Conservation (phyloP, 2,113 vertebrate genomes). For the Ceyx margarethae region DNA sequence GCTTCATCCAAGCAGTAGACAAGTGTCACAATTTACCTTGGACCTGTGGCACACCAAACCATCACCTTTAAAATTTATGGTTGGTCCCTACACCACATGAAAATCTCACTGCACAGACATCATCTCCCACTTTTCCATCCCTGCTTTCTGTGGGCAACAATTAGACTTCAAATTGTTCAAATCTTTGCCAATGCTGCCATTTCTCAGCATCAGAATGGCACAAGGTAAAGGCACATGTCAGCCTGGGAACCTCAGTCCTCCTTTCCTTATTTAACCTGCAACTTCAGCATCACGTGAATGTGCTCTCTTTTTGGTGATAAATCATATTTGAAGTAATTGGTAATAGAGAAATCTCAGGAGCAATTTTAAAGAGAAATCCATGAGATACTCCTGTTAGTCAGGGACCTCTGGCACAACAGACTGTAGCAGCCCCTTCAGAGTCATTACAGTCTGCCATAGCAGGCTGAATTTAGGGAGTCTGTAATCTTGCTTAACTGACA, state of each 20-base stretch:
- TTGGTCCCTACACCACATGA: not conserved
- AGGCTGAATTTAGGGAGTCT: slow-evolving; percentile 16
- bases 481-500: slow-evolving; percentile 40
- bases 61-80: not conserved
- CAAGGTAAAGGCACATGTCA: not conserved
- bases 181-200: not conserved
- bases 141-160: rapidly evolving
- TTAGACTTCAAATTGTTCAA: not conserved
- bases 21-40: not conserved
- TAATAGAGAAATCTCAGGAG: not conserved
- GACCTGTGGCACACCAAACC: not conserved
- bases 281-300: not conserved
- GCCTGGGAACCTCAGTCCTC: not conserved
- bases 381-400: not conserved
- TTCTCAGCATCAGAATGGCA: not conserved
- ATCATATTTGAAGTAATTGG: not conserved
- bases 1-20: not conserved
- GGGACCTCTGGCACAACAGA: not conserved
- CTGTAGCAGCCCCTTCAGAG: not conserved
- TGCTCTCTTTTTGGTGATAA: not conserved
- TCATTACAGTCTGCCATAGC: not conserved
- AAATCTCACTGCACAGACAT: not conserved
- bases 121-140: not conserved
- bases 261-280: not conserved
- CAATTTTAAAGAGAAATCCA: slow-evolving; percentile 16